Conservation (phyloP, 2,797 vertebrate species). For the Halcyon chelicuti region DNA sequence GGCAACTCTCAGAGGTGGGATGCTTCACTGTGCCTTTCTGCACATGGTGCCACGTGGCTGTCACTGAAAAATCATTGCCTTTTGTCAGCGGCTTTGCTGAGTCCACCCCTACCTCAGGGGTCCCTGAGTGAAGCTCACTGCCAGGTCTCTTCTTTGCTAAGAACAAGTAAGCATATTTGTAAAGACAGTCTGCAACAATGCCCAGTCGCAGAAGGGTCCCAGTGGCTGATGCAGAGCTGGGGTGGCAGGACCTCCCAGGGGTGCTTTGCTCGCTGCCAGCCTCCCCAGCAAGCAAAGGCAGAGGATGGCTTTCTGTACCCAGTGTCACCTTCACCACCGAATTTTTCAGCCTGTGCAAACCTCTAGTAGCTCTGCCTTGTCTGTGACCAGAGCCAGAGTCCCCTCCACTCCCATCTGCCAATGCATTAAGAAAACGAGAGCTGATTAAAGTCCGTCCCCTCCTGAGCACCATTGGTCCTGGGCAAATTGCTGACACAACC, state of each 20-base stretch:
- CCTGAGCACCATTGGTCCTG: background rate
- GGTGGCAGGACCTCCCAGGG: background rate
- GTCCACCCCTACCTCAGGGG: background rate
- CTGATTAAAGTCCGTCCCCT: conserved; percentile 42
- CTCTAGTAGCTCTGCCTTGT: background rate
- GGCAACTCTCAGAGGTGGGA: background rate
- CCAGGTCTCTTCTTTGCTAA: background rate
- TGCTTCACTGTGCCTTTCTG: accelerated
- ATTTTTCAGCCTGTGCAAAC: background rate
- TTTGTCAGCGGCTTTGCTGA: background rate
- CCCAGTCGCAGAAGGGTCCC: background rate
- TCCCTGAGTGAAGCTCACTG: background rate
- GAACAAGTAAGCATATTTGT: background rate
- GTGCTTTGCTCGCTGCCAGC: accelerated
- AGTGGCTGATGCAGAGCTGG: background rate
- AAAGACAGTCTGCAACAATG: accelerated
- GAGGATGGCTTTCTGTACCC: background rate
- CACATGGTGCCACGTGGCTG: accelerated
- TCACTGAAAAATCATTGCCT: background rate
- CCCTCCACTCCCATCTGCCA: background rate
- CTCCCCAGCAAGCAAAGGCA: accelerated
- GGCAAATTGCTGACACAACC: background rate
- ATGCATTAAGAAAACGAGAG: conserved; percentile 45
- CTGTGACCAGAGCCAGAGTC: accelerated
- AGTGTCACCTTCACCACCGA: accelerated